Evolutionary conservation across 2,888 invertebrate genomes (phyloP), one percentile per base, ranked within the genome.

Genomic region (Cephus spinipes): DNA sequence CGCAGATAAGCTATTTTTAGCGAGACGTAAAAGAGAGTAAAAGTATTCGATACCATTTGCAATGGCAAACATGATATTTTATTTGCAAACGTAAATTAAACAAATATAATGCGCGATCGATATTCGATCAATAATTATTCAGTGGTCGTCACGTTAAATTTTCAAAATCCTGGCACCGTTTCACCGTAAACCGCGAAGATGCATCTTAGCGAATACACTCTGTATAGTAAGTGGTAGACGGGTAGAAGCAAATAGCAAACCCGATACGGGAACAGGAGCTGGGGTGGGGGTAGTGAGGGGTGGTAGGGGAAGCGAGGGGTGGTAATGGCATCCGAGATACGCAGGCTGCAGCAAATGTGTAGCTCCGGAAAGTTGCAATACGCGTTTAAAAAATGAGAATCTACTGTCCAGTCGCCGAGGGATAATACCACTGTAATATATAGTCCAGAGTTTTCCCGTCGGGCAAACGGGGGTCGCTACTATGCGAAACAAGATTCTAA

Each of bases 311-410:
- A 6, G 12, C 0, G 32, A n/a, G 31, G 31, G 32, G 71, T 71
- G 71, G 71, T 71, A 71, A 71, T 71, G 32, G 71, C 71, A 33
- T 23, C 32, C 33, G 12, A 33, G 71, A 71, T 33, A 71, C 71
- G 71, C 32, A 71, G 32, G 23, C 33, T 33, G 71, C 23, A 71
- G 32, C 31, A 31, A 33, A 71, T 31, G 71, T 71, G 32, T 71
- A 71, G 71, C 33, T 71, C 32, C 31, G 32, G 32, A 71, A 71
- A 71, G 71, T 71, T 71, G 31, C 33, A 33, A 33, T 71, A 23
- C 71, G 71, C 71, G 31, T 71, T 71, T 15, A 71, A 71, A 71
- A 33, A 71, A 71, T 31, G 71, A 71, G 12, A 71, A 71, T 32
- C 71, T 71, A 32, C 33, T 71, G 71, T 71, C 71, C 55, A 55